These are phyloP conservation scores for Mus spretus DNA, from an alignment of 2,797 vertebrate genomes.

Conservation along the genomic window DNA sequence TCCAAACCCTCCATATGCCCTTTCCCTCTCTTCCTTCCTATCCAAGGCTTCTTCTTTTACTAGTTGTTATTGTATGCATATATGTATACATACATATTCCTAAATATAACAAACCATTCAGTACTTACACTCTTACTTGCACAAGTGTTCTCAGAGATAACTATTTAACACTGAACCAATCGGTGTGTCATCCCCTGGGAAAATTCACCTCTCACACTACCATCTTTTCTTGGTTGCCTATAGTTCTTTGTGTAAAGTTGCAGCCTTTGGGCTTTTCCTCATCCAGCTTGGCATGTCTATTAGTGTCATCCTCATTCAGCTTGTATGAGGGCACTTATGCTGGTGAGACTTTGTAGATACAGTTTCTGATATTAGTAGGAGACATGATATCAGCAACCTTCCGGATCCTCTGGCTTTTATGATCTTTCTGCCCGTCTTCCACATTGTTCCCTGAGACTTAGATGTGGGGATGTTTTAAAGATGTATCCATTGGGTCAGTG, in stretches of 20 bases:
- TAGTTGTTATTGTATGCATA: neutral
- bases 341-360: neutral
- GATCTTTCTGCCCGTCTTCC: neutral
- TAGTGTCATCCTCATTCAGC: neutral
- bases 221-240: neutral
- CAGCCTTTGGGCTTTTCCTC: neutral
- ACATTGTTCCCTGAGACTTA: neutral
- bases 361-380: neutral
- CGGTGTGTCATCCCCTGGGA: neutral
- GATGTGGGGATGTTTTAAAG: neutral
- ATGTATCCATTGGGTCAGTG: neutral
- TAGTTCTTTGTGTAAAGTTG: neutral
- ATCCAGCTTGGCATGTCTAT: neutral
- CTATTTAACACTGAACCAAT: neutral
- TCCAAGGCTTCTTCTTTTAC: neutral
- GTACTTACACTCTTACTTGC: neutral
- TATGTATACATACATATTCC: neutral
- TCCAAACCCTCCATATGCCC: neutral
- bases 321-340: neutral
- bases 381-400: no score
- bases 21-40: neutral
- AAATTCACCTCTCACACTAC: neutral
- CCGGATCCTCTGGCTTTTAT: neutral
- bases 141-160: neutral
- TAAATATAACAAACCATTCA: neutral